Conservation (phyloP, 2,113 vertebrate species). For the Serilophus lunatus region DNA sequence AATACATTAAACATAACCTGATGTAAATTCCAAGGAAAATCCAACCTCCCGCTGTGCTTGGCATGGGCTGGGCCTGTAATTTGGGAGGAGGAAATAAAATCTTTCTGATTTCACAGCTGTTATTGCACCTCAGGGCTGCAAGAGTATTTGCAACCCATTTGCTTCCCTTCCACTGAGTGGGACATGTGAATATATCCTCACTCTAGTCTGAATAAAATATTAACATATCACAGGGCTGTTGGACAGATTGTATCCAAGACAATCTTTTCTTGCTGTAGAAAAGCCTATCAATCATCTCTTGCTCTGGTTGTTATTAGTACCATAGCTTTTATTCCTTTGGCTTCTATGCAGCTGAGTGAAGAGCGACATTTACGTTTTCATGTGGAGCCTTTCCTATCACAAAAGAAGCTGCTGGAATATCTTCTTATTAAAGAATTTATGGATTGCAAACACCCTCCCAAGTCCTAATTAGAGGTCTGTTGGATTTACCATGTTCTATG, state of each 20-base stretch:
- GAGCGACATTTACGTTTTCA: neutral
- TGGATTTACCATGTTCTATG: slow-evolving; percentile 31
- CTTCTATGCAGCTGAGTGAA: slow-evolving; percentile 26
- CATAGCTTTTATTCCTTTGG: slow-evolving; percentile 55
- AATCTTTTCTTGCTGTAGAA: slow-evolving; percentile 59
- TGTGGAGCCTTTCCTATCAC: neutral
- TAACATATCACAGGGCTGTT: slow-evolving; percentile 69
- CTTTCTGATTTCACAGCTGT: slow-evolving; percentile 26
- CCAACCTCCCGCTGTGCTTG: neutral
- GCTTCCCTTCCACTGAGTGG: neutral
- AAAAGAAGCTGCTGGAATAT: slow-evolving; percentile 43
- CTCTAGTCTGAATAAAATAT: slow-evolving; percentile 68
- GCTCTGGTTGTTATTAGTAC: slow-evolving; percentile 64
- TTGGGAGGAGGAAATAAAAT: slow-evolving; percentile 5
- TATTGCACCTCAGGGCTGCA: slow-evolving; percentile 29
- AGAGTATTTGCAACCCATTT: slow-evolving; percentile 3
- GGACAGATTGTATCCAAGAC: slow-evolving; percentile 75
- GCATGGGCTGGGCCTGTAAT: slow-evolving; percentile 22
- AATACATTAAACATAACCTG: slow-evolving; percentile 50
- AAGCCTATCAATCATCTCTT: slow-evolving; percentile 72
- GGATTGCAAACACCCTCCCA: slow-evolving; percentile 32
- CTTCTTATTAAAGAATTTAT: neutral
- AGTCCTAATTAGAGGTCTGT: slow-evolving; percentile 43
- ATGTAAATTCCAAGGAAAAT: slow-evolving; percentile 40
- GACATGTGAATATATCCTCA: slow-evolving; percentile 65